These are phyloP conservation scores for Nannospalax galili DNA, from an alignment of 2,113 vertebrate genomes.

Conservation along the genomic window DNA sequence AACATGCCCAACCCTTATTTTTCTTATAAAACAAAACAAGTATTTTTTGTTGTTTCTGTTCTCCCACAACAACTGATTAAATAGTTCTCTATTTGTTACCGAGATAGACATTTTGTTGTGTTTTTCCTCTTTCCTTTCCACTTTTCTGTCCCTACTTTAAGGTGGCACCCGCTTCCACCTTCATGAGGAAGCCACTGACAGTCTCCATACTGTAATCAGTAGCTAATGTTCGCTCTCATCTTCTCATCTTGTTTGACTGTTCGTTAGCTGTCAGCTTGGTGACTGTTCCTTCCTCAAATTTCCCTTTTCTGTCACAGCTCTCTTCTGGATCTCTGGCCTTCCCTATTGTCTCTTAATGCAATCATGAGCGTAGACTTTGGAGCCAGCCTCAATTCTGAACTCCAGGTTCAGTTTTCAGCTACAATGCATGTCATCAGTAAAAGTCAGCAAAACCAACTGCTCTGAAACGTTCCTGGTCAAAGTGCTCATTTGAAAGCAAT, in stretches of 20 bases:
- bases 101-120: neutral
- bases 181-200: neutral
- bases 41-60: too few relatives aligned
- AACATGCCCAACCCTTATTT: too few relatives aligned
- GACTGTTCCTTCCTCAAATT: neutral
- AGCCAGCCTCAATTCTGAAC: neutral
- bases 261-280: neutral
- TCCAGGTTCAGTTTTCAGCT: neutral
- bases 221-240: neutral
- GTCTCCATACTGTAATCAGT: neutral
- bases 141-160: neutral
- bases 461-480: neutral
- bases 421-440: neutral
- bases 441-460: neutral
- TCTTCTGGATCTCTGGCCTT: neutral
- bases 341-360: neutral
- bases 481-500: neutral
- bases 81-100: neutral
- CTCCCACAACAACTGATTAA: neutral
- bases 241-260: neutral
- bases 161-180: neutral
- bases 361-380: neutral
- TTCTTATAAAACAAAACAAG: too few relatives aligned
- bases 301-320: neutral
- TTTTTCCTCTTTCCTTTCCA: neutral